A percentile compares a stretch with the other conserved stretches of the same genome.
phyloP scores from a whole-genome alignment of 2,113 vertebrate species.

The Cynopterus brachyotis region DNA sequence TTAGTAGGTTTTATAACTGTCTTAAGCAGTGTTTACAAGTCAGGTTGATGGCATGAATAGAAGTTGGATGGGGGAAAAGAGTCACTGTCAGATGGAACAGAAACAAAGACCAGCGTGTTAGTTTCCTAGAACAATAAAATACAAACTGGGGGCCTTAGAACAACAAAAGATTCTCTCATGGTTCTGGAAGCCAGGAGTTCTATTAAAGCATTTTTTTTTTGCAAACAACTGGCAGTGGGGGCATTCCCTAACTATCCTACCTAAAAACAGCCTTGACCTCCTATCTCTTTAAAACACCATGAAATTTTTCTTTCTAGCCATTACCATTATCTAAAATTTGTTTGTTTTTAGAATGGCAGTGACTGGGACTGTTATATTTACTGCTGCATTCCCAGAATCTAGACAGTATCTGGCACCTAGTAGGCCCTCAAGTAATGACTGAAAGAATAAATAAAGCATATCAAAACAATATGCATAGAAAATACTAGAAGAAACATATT shows the following conservation, averaged over 20 bases:
- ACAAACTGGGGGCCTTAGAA: background rate
- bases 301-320: background rate
- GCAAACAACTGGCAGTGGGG: background rate
- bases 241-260: background rate
- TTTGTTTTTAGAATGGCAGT: background rate
- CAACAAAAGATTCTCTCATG: background rate
- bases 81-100: background rate
- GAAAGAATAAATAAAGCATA: background rate
- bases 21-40: background rate
- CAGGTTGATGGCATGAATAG: background rate
- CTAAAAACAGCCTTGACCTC: background rate
- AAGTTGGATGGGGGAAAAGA: background rate
- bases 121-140: background rate
- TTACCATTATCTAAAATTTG: background rate
- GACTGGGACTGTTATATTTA: background rate
- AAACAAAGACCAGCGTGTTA: background rate
- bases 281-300: background rate
- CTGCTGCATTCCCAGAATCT: background rate
- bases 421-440: background rate
- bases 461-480: background rate
- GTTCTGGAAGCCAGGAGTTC: background rate
- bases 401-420: background rate
- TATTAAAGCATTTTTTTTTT: background rate
- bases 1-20: background rate
- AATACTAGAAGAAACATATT: background rate